These are phyloP conservation scores for Macrostomum lignano DNA, from an alignment of 1,140 invertebrate species.

Conservation along the genomic window DNA sequence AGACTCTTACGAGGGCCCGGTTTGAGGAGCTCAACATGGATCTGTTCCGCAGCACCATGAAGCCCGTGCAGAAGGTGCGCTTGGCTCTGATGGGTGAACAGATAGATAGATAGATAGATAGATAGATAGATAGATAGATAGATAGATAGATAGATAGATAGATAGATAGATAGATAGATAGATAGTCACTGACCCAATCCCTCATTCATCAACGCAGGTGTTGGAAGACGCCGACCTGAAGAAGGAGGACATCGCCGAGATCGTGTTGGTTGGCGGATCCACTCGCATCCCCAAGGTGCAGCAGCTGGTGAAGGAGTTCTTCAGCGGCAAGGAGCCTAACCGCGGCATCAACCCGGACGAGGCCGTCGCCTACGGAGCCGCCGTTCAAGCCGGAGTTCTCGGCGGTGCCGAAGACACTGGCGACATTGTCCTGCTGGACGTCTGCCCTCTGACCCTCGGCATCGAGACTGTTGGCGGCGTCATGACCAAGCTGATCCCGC, in stretches of 20 bases:
- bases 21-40: constrained; percentile 99
- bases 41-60: constrained; percentile 82
- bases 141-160: too few species aligned
- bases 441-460: constrained; percentile 87
- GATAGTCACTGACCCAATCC: too few species aligned
- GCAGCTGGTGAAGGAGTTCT: constrained; percentile 90
- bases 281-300: constrained; percentile 97
- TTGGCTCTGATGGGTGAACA: too few species aligned
- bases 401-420: constrained; percentile 48
- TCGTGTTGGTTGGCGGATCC: constrained; percentile 88
- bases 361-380: constrained; percentile 57
- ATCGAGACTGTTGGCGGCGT: constrained; percentile 98
- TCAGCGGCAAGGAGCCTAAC: constrained; percentile 81
- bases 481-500: constrained; percentile 89
- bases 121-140: too few species aligned
- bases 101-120: too few species aligned
- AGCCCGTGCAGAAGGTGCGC: constrained; percentile 47
- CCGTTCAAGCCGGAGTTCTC: constrained; percentile 69
- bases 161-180: too few species aligned
- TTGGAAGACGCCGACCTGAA: constrained; percentile 93
- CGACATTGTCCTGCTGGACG: constrained; percentile 78
- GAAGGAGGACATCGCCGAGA: constrained; percentile 92
- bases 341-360: constrained; percentile 84
- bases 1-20: constrained; percentile 85
- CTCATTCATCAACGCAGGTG: too few species aligned